Percentiles rank a stretch among this genome's conserved stretches.
These are phyloP conservation scores for Iguana delicatissima DNA, from an alignment of 2,797 vertebrate genomes.

Conservation along the genomic window DNA sequence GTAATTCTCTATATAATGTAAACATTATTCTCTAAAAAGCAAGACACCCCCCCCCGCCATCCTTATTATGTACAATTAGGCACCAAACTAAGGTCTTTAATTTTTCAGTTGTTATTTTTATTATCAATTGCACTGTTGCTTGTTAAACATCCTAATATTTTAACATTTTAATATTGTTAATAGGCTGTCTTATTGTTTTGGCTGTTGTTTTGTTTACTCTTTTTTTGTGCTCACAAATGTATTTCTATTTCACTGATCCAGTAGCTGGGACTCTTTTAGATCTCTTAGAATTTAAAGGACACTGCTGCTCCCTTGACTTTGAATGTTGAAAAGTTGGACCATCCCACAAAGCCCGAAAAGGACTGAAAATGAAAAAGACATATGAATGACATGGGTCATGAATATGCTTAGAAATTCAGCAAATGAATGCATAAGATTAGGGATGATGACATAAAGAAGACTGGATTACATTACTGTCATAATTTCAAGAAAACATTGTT, in stretches of 20 bases:
- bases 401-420: not conserved
- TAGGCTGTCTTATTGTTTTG: not conserved
- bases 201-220: not conserved
- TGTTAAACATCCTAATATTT: not conserved
- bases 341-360: not conserved
- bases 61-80: not conserved
- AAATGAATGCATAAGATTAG: not conserved
- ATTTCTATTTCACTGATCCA: not conserved
- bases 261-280: not conserved
- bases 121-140: not conserved
- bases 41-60: not conserved
- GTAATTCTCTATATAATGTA: not conserved
- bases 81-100: not conserved
- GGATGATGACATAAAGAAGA: not conserved
- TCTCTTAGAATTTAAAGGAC: not conserved
- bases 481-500: not conserved
- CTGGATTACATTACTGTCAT: not conserved
- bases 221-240: not conserved
- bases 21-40: not conserved
- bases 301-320: not conserved
- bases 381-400: not conserved
- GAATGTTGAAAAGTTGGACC: not conserved
- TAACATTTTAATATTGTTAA: not conserved
- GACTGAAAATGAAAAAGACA: not conserved
- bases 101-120: not conserved